phyloP scores from a whole-genome alignment of 2,888 invertebrate genomes.

The Platycnemis pennipes region DNA sequence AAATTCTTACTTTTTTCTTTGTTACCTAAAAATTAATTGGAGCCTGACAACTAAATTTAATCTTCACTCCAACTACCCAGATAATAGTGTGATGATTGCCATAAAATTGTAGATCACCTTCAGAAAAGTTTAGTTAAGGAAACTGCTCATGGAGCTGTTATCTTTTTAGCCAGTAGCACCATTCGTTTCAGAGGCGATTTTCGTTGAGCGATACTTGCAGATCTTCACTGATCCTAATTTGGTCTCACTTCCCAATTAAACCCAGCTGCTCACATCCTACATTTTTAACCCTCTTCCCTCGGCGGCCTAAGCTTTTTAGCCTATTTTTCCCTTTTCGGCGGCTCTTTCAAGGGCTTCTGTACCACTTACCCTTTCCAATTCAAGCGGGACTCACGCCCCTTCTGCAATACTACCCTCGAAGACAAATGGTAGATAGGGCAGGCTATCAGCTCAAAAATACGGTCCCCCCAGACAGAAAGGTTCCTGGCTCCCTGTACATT shows the following conservation, averaged over 20 bases:
- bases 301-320: neutral
- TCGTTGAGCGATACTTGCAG: neutral
- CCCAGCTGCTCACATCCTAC: neutral
- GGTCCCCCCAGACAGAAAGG: neutral
- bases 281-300: neutral
- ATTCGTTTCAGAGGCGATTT: neutral
- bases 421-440: slow-evolving; percentile 3
- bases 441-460: slow-evolving; percentile 17
- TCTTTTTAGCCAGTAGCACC: neutral
- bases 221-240: neutral
- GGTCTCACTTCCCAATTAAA: neutral
- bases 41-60: no score
- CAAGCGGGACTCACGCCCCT: neutral
- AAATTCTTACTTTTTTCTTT: no score
- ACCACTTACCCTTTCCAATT: slow-evolving; percentile 40
- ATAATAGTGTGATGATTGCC: no score
- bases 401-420: neutral
- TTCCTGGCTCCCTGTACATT: neutral
- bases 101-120: no score
- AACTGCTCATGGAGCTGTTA: neutral
- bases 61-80: no score
- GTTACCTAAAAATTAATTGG: no score
- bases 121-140: no score
- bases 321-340: no score
- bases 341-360: slow-evolving; percentile 39